A percentile compares a stretch with the other conserved stretches of the same genome.
Evolutionary conservation across 2,888 invertebrate genomes (phyloP).

Genomic region (Fragum fragum): DNA sequence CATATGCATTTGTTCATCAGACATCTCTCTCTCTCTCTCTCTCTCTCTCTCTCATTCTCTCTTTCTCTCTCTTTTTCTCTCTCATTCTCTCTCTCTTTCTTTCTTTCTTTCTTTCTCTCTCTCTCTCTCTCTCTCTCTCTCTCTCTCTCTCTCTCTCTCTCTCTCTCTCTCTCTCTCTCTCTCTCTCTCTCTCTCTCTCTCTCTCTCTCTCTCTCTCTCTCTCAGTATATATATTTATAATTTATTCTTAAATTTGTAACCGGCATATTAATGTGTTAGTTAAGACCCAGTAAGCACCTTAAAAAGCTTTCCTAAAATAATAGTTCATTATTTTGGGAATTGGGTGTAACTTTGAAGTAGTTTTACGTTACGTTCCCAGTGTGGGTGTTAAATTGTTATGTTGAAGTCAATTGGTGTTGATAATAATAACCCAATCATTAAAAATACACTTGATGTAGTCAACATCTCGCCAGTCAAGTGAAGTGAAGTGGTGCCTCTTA

Average conservation of each 20-base stretch:
- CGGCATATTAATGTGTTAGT: too few species aligned
- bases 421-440: slow-evolving; percentile 1
- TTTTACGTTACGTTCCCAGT: not conserved
- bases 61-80: slow-evolving; percentile 34
- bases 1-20: not conserved
- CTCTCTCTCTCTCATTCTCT: slow-evolving; percentile 28
- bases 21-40: not conserved
- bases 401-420: not conserved
- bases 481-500: not conserved
- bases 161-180: slow-evolving; percentile 30
- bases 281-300: too few species aligned
- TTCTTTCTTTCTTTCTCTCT: slow-evolving; percentile 34
- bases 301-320: not conserved
- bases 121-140: slow-evolving; percentile 32
- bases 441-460: slow-evolving; percentile 3
- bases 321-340: not conserved
- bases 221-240: slow-evolving; percentile 3
- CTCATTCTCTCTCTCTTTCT: slow-evolving; percentile 40
- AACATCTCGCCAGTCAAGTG: not conserved
- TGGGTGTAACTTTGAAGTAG: slow-evolving; percentile 6
- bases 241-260: too few species aligned
- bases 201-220: slow-evolving; percentile 28
- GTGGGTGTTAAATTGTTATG: not conserved
- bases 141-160: slow-evolving; percentile 25
- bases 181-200: slow-evolving; percentile 26